These are phyloP conservation scores for Dasysyrphus albostriatus DNA, from an alignment of 2,888 invertebrate genomes.

Conservation along the genomic window DNA sequence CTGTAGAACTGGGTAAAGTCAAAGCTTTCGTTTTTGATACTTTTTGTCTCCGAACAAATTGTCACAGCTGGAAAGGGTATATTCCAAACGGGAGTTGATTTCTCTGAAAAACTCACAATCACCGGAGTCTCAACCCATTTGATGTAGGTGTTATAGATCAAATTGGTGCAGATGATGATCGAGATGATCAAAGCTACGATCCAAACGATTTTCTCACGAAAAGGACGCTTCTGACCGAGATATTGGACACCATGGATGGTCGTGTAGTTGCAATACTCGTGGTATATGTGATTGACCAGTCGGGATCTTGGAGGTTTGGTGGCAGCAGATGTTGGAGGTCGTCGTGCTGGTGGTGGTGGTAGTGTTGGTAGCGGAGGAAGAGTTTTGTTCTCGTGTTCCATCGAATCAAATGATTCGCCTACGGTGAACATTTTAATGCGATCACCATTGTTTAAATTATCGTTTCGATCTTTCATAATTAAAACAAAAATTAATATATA, in stretches of 20 bases:
- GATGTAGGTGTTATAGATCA: conserved; percentile 87
- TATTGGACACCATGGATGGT: conserved; percentile 87
- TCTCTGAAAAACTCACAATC: conserved; percentile 89
- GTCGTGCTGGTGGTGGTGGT: background rate
- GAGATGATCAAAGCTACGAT: conserved; percentile 85
- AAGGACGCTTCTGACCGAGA: conserved; percentile 86
- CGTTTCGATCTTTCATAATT: conserved; percentile 2
- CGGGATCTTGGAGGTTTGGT: background rate
- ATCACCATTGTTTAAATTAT: background rate
- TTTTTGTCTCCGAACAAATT: conserved; percentile 82
- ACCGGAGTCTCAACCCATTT: conserved; percentile 89
- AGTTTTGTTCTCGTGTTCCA: conserved; percentile 28
- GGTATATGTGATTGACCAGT: conserved; percentile 83
- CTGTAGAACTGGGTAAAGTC: conserved; percentile 78
- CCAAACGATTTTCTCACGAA: conserved; percentile 86
- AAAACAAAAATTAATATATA: background rate
- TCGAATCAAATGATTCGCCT: conserved; percentile 51
- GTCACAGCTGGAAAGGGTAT: conserved; percentile 83
- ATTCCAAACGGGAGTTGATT: conserved; percentile 85
- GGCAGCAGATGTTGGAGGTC: background rate
- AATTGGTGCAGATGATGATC: conserved; percentile 85
- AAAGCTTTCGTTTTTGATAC: conserved; percentile 68
- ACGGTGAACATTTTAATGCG: conserved; percentile 54
- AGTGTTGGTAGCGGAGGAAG: background rate
- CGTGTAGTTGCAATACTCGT: conserved; percentile 86